These are phyloP conservation scores for Drosophila insularis DNA, from an alignment of 1,140 invertebrate species.

Conservation along the genomic window DNA sequence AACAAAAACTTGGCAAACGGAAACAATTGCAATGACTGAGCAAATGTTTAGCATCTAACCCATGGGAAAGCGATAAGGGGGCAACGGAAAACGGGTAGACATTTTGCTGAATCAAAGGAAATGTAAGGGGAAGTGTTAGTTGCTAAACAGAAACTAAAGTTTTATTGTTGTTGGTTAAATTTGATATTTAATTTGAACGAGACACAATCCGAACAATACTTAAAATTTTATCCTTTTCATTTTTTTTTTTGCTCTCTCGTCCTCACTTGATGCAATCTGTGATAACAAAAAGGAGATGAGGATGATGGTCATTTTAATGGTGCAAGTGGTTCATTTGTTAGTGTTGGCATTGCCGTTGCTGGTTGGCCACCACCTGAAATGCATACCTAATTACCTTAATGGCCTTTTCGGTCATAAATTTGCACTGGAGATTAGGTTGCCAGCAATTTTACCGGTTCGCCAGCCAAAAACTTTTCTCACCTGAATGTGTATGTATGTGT, in stretches of 20 bases:
- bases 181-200: slow-evolving; percentile 16
- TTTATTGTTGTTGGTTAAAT: slow-evolving; percentile 14
- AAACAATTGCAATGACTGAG: slow-evolving; percentile 65
- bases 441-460: slow-evolving; percentile 4
- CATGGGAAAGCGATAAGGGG: not conserved
- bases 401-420: slow-evolving; percentile 53
- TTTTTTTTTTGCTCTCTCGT: not conserved
- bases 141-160: slow-evolving; percentile 16
- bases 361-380: slow-evolving; percentile 30
- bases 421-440: slow-evolving; percentile 38
- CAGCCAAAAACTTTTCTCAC: slow-evolving; percentile 21
- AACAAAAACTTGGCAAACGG: slow-evolving; percentile 34
- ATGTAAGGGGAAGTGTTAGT: slow-evolving; percentile 22
- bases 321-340: too few species aligned
- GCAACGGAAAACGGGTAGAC: not conserved
- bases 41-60: slow-evolving; percentile 62
- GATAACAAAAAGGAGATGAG: slow-evolving; percentile 5
- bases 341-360: not conserved
- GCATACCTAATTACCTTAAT: slow-evolving; percentile 62
- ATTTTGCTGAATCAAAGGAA: not conserved
- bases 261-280: slow-evolving; percentile 10
- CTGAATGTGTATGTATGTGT: not conserved
- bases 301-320: not conserved
- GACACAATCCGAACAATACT: not conserved
- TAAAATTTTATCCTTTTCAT: not conserved